Conservation (phyloP, 1,140 invertebrate species). For the Drusus annulatus region DNA sequence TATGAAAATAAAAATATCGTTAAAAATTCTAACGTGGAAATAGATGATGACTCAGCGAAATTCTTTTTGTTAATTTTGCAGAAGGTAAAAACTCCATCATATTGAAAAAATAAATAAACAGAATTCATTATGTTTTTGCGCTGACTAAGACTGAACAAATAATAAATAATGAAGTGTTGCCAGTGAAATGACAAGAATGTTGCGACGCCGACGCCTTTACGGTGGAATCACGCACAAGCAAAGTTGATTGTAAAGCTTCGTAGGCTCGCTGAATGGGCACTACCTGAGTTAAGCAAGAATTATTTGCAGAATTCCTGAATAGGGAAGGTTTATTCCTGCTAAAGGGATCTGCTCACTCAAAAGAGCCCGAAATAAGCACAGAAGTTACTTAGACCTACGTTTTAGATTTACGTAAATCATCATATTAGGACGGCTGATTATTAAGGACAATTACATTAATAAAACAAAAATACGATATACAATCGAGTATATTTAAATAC, state of each 20-base stretch:
- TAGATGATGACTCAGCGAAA: too few species aligned
- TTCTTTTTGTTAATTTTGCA: too few species aligned
- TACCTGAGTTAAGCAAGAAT: slow-evolving; percentile 20
- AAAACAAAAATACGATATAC: too few species aligned
- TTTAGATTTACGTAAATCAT: background rate
- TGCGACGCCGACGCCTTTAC: background rate
- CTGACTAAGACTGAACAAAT: too few species aligned
- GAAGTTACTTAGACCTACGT: background rate
- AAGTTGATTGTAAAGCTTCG: slow-evolving; percentile 12
- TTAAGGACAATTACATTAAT: background rate
- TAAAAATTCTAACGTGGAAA: too few species aligned
- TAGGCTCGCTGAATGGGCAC: background rate
- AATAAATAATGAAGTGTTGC: too few species aligned
- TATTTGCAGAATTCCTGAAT: background rate
- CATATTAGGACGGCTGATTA: background rate
- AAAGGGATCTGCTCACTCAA: background rate
- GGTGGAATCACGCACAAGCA: slow-evolving; percentile 1
- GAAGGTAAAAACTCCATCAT: too few species aligned
- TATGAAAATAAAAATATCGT: too few species aligned
- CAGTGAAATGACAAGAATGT: too few species aligned
- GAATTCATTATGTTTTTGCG: too few species aligned
- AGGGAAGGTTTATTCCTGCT: background rate
- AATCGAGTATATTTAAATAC: too few species aligned
- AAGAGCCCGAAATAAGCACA: background rate
- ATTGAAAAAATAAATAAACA: too few species aligned